These are phyloP conservation scores for Beaufortia kweichowensis DNA, from an alignment of 2,113 vertebrate genomes.

Conservation along the genomic window DNA sequence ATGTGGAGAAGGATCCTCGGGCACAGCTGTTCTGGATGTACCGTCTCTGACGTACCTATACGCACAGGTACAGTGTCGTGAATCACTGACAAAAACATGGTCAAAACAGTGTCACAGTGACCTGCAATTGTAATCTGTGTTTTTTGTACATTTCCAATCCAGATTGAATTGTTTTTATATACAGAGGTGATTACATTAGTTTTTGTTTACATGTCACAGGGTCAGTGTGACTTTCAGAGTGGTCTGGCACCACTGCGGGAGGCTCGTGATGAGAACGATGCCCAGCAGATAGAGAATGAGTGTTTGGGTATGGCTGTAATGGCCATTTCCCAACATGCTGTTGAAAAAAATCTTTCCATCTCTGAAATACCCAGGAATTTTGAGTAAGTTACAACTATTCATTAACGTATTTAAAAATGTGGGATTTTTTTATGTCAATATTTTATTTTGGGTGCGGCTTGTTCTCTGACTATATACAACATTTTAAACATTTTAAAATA, in stretches of 20 bases:
- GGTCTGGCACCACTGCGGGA: constrained; percentile 78
- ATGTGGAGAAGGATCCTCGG: constrained; percentile 62
- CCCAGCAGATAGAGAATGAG: constrained; percentile 83
- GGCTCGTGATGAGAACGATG: constrained; percentile 73
- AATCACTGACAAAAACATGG: neutral
- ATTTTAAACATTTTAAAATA: no score
- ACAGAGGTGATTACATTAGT: no score
- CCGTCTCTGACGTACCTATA: constrained; percentile 81
- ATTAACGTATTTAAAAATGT: no score
- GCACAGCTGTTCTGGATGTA: constrained; percentile 78
- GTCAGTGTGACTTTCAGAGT: constrained; percentile 81
- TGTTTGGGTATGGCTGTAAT: constrained; percentile 88
- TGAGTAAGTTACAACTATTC: no score
- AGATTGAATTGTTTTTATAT: no score
- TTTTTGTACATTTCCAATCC: no score
- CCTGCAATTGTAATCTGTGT: no score
- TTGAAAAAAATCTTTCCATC: constrained; percentile 73
- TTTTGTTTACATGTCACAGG: constrained; percentile 59
- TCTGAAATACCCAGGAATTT: constrained; percentile 76
- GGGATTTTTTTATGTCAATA: no score
- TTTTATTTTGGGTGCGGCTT: neutral
- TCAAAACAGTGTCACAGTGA: no score
- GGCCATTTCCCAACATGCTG: constrained; percentile 82
- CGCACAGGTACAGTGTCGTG: constrained; percentile 73
- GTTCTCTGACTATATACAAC: no score